Base-by-base conservation (phyloP, 2,888 invertebrate genomes). In the Sesia apiformis region DNA sequence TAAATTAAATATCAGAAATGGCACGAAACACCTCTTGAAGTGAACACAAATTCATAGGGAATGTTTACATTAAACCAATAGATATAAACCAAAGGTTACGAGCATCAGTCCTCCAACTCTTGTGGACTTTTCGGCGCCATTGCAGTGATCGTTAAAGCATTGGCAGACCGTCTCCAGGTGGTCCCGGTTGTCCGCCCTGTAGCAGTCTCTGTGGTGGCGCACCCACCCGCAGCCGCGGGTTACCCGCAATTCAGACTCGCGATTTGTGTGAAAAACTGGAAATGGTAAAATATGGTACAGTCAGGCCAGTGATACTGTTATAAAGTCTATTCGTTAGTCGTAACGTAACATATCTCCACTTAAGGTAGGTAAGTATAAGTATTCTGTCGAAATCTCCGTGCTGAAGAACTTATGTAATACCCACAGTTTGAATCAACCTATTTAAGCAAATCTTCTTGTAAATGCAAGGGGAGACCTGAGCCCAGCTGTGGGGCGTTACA, bases 211-310 rank as follows among this genome's bases (percentile, higher is more conserved):
- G 38, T 77, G 66, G 56, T 82, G 73, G 0, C 65, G 73, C 4
- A 89, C 70, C 92, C 92, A 94, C n/a, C 94, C 94, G 63, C 94
- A 94, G 52, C 90, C 90, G 3, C 94, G 89, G 3, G 91, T 90
- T n/a, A 93, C 88, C 0, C 93, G 81, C 40, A 86, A 65, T 42
- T 90, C 86, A 0, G 72, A 63, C 6, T 82, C 78, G 0, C 77
- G 76, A 38, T 78, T 66, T 0, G 77, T 63, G 54, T 84, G 84
- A 62, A 78, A 72, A 55, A 76, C 91, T 88, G 72, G 41, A 82
- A 81, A 46, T 46, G 5, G 46, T 4, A 46, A 8, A 8, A 7
- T 8, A n/a, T 46, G 4, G 23, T 46, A 41, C 41, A 41, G 41
- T 41, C 41, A 41, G 23, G 23, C n/a, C n/a, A n/a, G n/a, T n/a